Conservation (phyloP, 2,888 invertebrate species). For the Pristionchus exspectatus region DNA sequence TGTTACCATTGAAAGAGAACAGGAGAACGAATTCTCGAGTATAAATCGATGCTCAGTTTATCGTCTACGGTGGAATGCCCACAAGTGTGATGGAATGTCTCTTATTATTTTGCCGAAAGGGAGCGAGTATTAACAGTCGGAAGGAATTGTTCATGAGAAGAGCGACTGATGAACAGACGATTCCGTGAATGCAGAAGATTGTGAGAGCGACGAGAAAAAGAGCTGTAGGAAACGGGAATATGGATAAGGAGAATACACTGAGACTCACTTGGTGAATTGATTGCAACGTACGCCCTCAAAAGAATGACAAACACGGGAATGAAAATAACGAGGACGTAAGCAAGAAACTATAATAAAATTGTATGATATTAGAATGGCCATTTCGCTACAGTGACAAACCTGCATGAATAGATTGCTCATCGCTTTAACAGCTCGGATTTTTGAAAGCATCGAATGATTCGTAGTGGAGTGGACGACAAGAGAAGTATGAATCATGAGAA, state of each 20-base stretch:
- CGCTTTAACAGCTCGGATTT: conserved; percentile 1
- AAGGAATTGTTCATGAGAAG: conserved; percentile 24
- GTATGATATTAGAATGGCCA: background rate
- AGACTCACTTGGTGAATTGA: background rate
- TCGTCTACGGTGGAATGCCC: background rate
- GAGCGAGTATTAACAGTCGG: background rate
- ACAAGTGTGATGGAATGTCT: conserved; percentile 18
- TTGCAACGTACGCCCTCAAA: background rate
- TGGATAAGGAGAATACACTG: no score
- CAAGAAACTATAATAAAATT: background rate
- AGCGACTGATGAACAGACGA: conserved; percentile 31
- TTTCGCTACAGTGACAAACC: background rate
- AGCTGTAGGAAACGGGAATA: background rate
- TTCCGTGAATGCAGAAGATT: conserved; percentile 14
- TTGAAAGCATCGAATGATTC: background rate
- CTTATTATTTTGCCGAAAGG: background rate
- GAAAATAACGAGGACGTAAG: background rate
- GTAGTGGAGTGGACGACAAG: conserved; percentile 6
- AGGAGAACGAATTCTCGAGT: background rate
- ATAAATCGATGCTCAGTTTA: background rate
- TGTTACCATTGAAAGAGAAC: background rate
- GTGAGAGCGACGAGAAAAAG: conserved; percentile 31
- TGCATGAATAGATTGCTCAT: conserved; percentile 37
- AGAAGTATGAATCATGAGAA: background rate
- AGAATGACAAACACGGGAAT: background rate